A percentile compares a stretch with the other conserved stretches of the same genome.
phyloP scores from a whole-genome alignment of 2,113 vertebrate species.

The Zosterops hypoxanthus region DNA sequence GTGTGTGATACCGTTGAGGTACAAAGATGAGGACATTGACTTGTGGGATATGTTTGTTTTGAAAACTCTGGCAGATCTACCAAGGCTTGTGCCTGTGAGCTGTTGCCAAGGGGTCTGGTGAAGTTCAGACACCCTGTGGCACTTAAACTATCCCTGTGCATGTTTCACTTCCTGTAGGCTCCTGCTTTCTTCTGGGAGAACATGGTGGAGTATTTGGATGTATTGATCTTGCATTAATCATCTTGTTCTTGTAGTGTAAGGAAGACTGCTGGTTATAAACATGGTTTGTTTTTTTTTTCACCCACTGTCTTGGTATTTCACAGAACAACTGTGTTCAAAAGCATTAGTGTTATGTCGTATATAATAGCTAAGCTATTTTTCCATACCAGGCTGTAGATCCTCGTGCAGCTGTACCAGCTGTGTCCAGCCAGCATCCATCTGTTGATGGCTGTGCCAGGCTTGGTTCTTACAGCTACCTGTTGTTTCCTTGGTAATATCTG shows the following conservation, averaged over 20 bases:
- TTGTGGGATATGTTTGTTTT: background rate
- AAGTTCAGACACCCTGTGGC: background rate
- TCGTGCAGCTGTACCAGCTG: rapidly evolving
- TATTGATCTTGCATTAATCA: background rate
- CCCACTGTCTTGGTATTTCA: background rate
- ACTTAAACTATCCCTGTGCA: background rate
- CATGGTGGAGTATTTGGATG: background rate
- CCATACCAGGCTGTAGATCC: background rate
- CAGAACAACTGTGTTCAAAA: background rate
- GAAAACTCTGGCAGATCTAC: background rate
- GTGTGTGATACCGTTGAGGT: rapidly evolving
- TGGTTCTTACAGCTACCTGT: background rate
- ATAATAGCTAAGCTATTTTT: background rate
- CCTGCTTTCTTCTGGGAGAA: background rate
- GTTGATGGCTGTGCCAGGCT: background rate
- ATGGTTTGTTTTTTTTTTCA: background rate
- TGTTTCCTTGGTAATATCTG: background rate
- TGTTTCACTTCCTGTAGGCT: rapidly evolving
- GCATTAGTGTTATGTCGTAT: rapidly evolving
- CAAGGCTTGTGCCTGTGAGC: background rate
- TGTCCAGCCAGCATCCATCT: background rate
- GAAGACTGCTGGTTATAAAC: background rate
- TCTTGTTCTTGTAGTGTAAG: rapidly evolving
- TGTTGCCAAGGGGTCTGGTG: background rate
- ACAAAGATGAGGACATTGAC: background rate